Evolutionary conservation across 2,113 vertebrate genomes (phyloP), one percentile per base, ranked within the genome.

Genomic region (Lucifuga dentata): DNA sequence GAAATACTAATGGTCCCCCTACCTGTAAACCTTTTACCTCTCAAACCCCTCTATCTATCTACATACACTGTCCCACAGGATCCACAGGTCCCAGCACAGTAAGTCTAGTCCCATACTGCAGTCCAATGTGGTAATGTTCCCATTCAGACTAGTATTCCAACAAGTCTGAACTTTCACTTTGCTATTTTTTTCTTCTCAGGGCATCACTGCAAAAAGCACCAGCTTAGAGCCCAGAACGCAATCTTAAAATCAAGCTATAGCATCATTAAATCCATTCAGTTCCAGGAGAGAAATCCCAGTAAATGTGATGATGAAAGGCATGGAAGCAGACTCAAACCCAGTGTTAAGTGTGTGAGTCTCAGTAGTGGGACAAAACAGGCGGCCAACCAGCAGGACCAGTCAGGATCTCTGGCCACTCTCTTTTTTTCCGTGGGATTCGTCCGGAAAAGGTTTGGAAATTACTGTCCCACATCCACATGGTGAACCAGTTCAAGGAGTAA

Each of bases 401-500:
- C 62, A 58, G 49, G 39, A 69, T 75, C 58, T 78, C 58, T 46
- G 40, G 80, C 72, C 75, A 21, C 82, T 79, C 73, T 58, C 80
- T 81, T 86, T 88, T 91, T 86, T 90, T 91, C 72, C 90, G 73
- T 83, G 86, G 90, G 80, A 91, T 92, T 88, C 91, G 91, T 93
- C 88, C 90, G 38, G 88, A 84, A 64, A 92, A 87, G 65, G 84
- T 86, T 88, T 84, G 86, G 75, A 89, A 90, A 87, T 90, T 84
- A 68, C 88, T 88, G 84, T 86, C 83, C 90, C 89, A 80, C 86
- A 86, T 88, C 87, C 90, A 90, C 89, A 89, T 93, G 85, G 83
- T 89, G 88, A 87, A 78, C 86, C 60, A 49, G 85, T 83, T 90
- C 88, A 87, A 78, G 72, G 79, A 83, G 61, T 85, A 82, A 84